Evolutionary conservation across 2,797 vertebrate species (phyloP).

Genomic region (Typhlichthys eigenmanni): DNA sequence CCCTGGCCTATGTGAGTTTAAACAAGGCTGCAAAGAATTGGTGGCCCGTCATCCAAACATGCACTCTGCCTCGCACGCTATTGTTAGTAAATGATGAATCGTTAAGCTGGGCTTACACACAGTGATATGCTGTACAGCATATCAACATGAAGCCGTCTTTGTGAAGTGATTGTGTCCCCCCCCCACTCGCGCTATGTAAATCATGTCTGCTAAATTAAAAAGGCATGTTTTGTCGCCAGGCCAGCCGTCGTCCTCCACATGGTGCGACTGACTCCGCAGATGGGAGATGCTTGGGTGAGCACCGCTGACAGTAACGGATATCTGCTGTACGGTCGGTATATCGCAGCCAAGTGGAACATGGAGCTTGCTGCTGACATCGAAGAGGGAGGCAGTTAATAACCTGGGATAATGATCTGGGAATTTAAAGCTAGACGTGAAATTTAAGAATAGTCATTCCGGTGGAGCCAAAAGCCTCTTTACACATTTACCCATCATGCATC

Average conservation of each 20-base stretch:
- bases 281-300: conserved; percentile 55
- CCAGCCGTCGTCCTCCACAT: conserved; percentile 41
- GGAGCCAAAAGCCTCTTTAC: conserved; percentile 46
- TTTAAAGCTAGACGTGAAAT: conserved; percentile 55
- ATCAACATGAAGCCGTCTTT: conserved; percentile 33
- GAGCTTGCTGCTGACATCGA: conserved; percentile 47
- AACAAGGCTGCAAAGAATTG: conserved; percentile 54
- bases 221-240: conserved; percentile 55
- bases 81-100: conserved; percentile 44
- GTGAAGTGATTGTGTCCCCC: conserved; percentile 60
- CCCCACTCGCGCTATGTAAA: conserved; percentile 54
- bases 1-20: conserved; percentile 42
- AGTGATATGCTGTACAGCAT: conserved; percentile 25
- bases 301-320: conserved; percentile 27
- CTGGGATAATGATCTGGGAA: conserved; percentile 62
- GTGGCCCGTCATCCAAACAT: conserved; percentile 39
- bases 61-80: conserved; percentile 5
- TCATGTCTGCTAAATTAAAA: conserved; percentile 62
- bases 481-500: conserved; percentile 45
- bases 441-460: conserved; percentile 53
- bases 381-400: conserved; percentile 37
- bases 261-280: conserved; percentile 25
- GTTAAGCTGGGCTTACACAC: conserved; percentile 27
- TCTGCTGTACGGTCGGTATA: conserved; percentile 45
- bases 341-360: conserved; percentile 45